A percentile compares a stretch with the other conserved stretches of the same genome.
Evolutionary conservation across 2,888 invertebrate species (phyloP).

Genomic region (Shargacucullia verbasci): DNA sequence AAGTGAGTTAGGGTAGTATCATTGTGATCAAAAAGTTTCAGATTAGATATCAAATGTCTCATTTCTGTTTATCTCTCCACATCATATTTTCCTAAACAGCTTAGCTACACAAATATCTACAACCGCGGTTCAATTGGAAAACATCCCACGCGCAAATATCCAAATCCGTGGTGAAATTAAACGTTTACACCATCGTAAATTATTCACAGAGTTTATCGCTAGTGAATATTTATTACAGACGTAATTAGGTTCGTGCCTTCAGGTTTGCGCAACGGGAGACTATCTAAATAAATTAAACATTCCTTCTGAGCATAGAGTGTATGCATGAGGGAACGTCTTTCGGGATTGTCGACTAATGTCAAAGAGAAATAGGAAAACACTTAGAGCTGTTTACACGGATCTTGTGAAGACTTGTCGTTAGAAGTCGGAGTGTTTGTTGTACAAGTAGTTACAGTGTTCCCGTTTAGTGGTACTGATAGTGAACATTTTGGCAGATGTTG

Average conservation of each 20-base stretch:
- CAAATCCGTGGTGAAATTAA: constrained; percentile 76
- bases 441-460: constrained; percentile 25
- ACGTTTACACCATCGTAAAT: constrained; percentile 81
- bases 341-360: constrained; percentile 63
- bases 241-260: constrained; percentile 81
- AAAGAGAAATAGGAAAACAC: constrained; percentile 70
- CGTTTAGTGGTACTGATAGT: constrained; percentile 19
- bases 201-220: constrained; percentile 83
- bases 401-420: constrained; percentile 55
- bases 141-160: constrained; percentile 60
- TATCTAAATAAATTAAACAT: constrained; percentile 77
- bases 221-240: constrained; percentile 83
- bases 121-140: constrained; percentile 39
- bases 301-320: constrained; percentile 62
- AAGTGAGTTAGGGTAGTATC: too few species aligned
- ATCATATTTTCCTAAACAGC: constrained; percentile 30
- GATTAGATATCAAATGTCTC: constrained; percentile 1
- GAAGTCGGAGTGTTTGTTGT: constrained; percentile 39
- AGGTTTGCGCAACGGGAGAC: constrained; percentile 75
- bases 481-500: not conserved
- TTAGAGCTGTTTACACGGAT: constrained; percentile 64
- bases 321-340: constrained; percentile 60
- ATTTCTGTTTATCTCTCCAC: constrained; percentile 22
- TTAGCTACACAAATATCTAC: constrained; percentile 35
- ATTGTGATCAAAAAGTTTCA: too few species aligned